A percentile compares a stretch with the other conserved stretches of the same genome.
phyloP scores from a whole-genome alignment of 2,797 vertebrate genomes.

The Prionace glauca region DNA sequence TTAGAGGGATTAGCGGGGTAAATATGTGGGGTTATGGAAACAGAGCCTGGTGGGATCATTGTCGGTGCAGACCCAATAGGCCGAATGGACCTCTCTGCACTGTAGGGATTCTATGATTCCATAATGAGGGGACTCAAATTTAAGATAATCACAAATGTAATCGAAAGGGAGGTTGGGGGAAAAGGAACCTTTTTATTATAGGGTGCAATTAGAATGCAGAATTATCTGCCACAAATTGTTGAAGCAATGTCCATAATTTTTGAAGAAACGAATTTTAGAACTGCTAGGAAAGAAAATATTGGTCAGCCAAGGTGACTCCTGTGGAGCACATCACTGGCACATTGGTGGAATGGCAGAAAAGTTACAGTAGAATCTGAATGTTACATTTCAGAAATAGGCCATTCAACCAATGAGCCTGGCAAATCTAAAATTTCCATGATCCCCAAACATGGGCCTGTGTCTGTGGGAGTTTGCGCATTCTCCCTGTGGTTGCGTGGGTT shows the following conservation, averaged over 20 bases:
- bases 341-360: background rate
- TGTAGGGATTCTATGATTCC: too few species aligned
- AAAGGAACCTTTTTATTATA: background rate
- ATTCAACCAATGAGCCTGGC: background rate
- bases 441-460: too few species aligned
- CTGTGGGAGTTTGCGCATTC: too few species aligned
- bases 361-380: too few species aligned
- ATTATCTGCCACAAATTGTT: background rate
- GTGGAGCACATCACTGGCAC: background rate
- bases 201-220: background rate
- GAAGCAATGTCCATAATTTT: background rate
- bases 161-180: background rate
- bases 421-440: background rate
- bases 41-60: too few species aligned
- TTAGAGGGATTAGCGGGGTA: too few species aligned
- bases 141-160: background rate
- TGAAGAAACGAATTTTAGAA: background rate
- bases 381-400: too few species aligned
- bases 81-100: too few species aligned
- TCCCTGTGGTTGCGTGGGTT: too few species aligned
- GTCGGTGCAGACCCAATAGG: too few species aligned
- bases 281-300: background rate
- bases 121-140: too few species aligned
- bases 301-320: background rate
- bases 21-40: too few species aligned